Base-by-base conservation (phyloP, 2,113 vertebrate species). In the Elgaria multicarinata region DNA sequence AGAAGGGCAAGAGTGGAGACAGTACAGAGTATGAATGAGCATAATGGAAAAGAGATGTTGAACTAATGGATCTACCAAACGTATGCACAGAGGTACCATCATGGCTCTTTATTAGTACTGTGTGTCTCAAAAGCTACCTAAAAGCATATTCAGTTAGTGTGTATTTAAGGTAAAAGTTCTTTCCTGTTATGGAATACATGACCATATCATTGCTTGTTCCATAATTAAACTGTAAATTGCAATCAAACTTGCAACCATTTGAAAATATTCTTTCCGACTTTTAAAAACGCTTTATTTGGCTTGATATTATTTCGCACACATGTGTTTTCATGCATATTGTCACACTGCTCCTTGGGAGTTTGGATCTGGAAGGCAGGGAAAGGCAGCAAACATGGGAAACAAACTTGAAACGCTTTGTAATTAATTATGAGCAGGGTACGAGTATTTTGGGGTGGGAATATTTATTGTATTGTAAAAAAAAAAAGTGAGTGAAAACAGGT, bases 21-120 rank as follows among this genome's bases (percentile, higher is more conserved):
- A 44, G 28, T 64, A 26, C 26, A 44, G 26, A 44, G 36, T 62
- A 55, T 26, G 4, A 33, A 77, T 46, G 26, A 78, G 3, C 85
- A 78, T 67, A 78, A 87, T 87, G 75, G 42, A 64, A 87, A 78
- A 78, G 62, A 76, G 53, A 86, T 76, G 69, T 77, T 76, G 36
- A 77, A 10, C 55, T 66, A 78, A 39, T 67, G 36, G 75, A 66
- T 26, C 42, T 46, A 2, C 31, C 31, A 26, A 64, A 76, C 66
- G 62, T 76, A 76, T 87, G 20, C 58, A 44, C 55, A 53, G 31
- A 46, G 58, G 39, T 3, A 44, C 9, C 16, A 9, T 42, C 24
- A 13, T 44, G 8, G 28, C 14, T 33, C 28, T 46, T 46, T 5
- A 69, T 28, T 28, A 83, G 39, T 44, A 42, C 46, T 33, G 14